Base-by-base conservation (phyloP, 2,797 vertebrate genomes). In the Aulostomus chinensis region DNA sequence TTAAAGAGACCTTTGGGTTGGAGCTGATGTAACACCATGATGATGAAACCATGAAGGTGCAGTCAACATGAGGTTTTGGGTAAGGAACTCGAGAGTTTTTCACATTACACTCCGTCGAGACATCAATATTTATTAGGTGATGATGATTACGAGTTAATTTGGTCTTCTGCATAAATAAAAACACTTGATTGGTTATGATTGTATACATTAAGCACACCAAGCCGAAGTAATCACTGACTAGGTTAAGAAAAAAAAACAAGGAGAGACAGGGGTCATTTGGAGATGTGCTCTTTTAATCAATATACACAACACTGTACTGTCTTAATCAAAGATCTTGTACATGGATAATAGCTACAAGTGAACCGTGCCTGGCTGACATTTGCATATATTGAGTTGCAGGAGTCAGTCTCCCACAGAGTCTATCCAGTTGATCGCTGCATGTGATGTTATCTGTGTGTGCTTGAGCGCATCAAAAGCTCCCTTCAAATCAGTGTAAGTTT, bases 341-440 rank as follows among this genome's bases (percentile, higher is more conserved):
- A 60, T 58, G 80, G 78, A 83, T 84, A 86, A 87, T 86, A 79
- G 48, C 80, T 83, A 79, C 81, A 85, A 63, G 68, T 74, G 73
- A 81, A 83, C 79, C 68, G 63, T 73, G 73, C 58, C 69, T 72
- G 57, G 42, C 36, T 79, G 61, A 67, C 43, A 89, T 90, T 86
- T 86, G 81, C 86, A 90, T 88, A 76, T 87, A 88, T 85, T 82
- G 84, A 90, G 75, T 77, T 81, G 76, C 80, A 84, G 76, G 72
- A 89, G 70, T 87, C 74, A 74, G 68, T 82, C 65, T 79, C 63
- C 41, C 52, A 77, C 51, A 22, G 35, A 49, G 26, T 40, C 29
- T 68, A 62, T 81, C 59, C 8, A 14, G 37, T 39, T 39, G 62
- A 82, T 84, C 74, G 29, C 9, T 10, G 31, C 33, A 32, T 75